A percentile compares a stretch with the other conserved stretches of the same genome.
phyloP scores from a whole-genome alignment of 2,797 vertebrate species.

The Ceyx erithaca region DNA sequence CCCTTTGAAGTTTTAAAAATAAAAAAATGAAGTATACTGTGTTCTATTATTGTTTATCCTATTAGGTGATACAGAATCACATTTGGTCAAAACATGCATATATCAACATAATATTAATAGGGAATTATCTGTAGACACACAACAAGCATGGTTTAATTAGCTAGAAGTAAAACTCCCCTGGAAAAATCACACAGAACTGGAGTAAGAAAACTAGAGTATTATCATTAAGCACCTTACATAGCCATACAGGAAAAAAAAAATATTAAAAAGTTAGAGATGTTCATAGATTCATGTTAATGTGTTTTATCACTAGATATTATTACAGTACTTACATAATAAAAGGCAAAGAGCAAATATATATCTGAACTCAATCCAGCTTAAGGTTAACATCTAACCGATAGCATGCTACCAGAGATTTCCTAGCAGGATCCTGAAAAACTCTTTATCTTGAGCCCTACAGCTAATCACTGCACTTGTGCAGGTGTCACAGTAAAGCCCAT shows the following conservation, averaged over 20 bases:
- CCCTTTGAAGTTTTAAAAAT: not conserved
- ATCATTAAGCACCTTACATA: not conserved
- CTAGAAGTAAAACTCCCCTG: not conserved
- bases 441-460: not conserved
- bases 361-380: not conserved
- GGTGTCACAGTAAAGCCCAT: not conserved
- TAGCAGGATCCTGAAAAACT: not conserved
- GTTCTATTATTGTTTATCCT: not conserved
- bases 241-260: not conserved
- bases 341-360: slow-evolving; percentile 22
- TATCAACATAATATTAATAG: not conserved
- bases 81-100: not conserved
- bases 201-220: not conserved
- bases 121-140: not conserved
- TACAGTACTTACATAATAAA: not conserved
- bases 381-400: not conserved
- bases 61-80: not conserved
- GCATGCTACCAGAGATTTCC: not conserved
- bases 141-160: not conserved
- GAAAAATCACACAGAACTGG: not conserved
- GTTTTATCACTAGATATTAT: not conserved
- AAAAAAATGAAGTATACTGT: not conserved
- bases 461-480: not conserved
- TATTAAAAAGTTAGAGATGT: not conserved
- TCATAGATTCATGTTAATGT: not conserved